Percentiles rank a stretch among this genome's conserved stretches.
Evolutionary conservation across 1,140 invertebrate genomes (phyloP).

Genomic region (Drosophila baimaii): DNA sequence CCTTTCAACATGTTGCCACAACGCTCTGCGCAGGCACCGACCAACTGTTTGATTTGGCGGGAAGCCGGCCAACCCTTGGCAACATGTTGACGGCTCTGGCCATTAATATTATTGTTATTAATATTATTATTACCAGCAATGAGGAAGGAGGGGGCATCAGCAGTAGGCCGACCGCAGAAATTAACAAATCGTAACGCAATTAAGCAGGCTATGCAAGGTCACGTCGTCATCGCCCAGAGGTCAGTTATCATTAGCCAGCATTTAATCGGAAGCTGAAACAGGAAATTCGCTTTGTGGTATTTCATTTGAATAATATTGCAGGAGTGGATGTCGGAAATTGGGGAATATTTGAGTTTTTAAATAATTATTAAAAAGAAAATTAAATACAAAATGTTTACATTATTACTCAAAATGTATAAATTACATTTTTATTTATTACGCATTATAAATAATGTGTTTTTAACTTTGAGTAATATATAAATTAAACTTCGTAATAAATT

Average conservation of each 20-base stretch:
- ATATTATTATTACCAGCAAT: constrained; percentile 10
- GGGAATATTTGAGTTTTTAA: not conserved
- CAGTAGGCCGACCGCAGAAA: constrained; percentile 38
- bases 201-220: constrained; percentile 65
- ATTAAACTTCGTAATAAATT: too few species aligned
- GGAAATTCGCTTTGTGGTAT: not conserved
- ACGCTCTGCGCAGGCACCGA: constrained; percentile 59
- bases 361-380: not conserved
- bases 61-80: constrained; percentile 37
- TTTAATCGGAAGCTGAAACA: constrained; percentile 30
- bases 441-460: too few species aligned
- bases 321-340: not conserved
- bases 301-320: not conserved
- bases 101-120: constrained; percentile 19
- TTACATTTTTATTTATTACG: too few species aligned
- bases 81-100: constrained; percentile 48
- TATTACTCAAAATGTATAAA: too few species aligned
- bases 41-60: constrained; percentile 62
- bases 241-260: constrained; percentile 53
- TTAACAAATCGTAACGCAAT: constrained; percentile 75
- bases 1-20: constrained; percentile 42
- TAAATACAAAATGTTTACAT: too few species aligned
- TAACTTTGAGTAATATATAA: too few species aligned
- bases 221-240: constrained; percentile 38
- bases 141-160: constrained; percentile 53